phyloP scores from a whole-genome alignment of 2,888 invertebrate species.

The Patella depressa region DNA sequence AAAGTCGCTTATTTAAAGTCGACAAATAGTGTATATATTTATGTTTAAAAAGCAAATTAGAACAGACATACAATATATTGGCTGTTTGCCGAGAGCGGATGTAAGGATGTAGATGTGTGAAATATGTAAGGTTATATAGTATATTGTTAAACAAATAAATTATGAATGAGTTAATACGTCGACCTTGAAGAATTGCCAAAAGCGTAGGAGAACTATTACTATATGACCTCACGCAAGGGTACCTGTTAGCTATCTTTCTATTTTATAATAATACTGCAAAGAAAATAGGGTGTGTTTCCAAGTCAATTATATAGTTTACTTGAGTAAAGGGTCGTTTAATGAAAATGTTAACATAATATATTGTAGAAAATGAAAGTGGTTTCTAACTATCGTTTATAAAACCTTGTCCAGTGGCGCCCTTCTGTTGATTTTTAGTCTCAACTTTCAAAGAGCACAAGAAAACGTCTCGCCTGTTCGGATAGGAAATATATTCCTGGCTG shows the following conservation, averaged over 20 bases:
- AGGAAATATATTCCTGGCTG: too few species aligned
- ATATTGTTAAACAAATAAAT: not conserved
- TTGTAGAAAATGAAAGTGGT: not conserved
- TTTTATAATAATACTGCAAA: not conserved
- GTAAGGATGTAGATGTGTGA: too few species aligned
- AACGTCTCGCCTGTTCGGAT: too few species aligned
- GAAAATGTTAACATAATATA: not conserved
- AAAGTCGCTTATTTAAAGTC: too few species aligned
- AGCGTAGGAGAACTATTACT: constrained; percentile 2
- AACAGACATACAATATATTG: too few species aligned
- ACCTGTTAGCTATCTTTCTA: not conserved
- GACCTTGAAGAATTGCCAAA: constrained; percentile 7
- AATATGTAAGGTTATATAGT: too few species aligned
- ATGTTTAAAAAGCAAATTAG: too few species aligned
- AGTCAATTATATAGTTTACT: not conserved
- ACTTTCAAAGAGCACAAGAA: too few species aligned
- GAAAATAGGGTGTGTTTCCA: not conserved
- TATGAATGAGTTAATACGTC: not conserved
- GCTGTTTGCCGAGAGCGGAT: too few species aligned
- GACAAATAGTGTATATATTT: too few species aligned
- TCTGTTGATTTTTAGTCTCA: not conserved
- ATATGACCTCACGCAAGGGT: not conserved
- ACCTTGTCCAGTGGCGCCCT: not conserved
- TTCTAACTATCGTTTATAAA: not conserved
- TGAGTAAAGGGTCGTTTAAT: not conserved